Evolutionary conservation across 2,888 invertebrate species (phyloP).

Genomic region (Pyrrhosoma nymphula): DNA sequence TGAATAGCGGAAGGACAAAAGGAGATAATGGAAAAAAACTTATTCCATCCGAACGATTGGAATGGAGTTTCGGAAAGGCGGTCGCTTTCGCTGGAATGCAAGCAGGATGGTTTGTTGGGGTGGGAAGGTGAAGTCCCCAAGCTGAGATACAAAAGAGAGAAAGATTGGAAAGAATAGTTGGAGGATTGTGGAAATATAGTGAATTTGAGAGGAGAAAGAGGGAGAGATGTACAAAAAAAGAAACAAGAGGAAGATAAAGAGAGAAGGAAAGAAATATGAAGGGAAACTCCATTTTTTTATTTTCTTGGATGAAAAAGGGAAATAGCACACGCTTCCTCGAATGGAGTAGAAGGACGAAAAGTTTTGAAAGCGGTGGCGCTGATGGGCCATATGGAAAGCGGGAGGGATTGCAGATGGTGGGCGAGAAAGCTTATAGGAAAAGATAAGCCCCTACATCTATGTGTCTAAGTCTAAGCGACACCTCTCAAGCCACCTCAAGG

Average conservation of each 20-base stretch:
- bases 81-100: neutral
- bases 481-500: too few species aligned
- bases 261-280: neutral
- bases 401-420: neutral
- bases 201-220: neutral
- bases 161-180: neutral
- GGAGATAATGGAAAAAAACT: neutral
- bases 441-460: too few species aligned
- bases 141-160: neutral
- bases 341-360: neutral
- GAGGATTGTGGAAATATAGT: neutral
- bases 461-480: too few species aligned
- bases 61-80: neutral
- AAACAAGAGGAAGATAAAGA: neutral
- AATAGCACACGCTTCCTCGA: neutral
- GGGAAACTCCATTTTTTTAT: neutral
- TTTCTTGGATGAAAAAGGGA: neutral
- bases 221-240: neutral
- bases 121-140: neutral
- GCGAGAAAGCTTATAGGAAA: too few species aligned
- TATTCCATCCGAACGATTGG: neutral
- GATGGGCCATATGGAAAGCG: neutral
- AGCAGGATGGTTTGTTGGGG: neutral
- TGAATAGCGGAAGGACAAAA: neutral
- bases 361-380: neutral